Evolutionary conservation across 2,113 vertebrate genomes (phyloP).

Genomic region (Burhinus bistriatus): DNA sequence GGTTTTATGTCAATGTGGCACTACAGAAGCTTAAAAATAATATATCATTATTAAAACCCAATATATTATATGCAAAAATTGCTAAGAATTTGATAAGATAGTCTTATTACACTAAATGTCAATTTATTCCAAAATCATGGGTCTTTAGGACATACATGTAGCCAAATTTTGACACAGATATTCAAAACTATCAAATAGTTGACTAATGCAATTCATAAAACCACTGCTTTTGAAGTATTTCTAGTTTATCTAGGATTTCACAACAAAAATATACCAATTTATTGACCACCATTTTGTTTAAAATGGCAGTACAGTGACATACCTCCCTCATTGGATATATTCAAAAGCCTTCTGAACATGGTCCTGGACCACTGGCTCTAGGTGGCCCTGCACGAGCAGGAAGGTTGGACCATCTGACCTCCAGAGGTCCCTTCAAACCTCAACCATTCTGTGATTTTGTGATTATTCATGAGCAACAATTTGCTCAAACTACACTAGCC

Average conservation of each 20-base stretch:
- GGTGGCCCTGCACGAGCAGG: background rate
- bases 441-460: background rate
- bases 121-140: background rate
- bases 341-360: background rate
- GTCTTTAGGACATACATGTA: background rate
- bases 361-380: background rate
- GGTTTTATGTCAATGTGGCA: background rate
- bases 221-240: background rate
- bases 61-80: background rate
- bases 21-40: background rate
- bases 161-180: background rate
- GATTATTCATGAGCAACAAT: background rate
- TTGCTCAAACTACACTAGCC: background rate
- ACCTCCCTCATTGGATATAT: background rate
- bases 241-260: background rate
- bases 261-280: background rate
- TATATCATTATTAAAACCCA: background rate
- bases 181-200: background rate
- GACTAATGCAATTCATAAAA: background rate
- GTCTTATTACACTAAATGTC: background rate
- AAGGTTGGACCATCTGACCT: background rate
- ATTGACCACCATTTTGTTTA: background rate
- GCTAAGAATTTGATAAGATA: background rate
- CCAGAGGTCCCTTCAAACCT: background rate
- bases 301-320: background rate